These are phyloP conservation scores for Syrphus vitripennis DNA, from an alignment of 2,888 invertebrate genomes.

Conservation along the genomic window DNA sequence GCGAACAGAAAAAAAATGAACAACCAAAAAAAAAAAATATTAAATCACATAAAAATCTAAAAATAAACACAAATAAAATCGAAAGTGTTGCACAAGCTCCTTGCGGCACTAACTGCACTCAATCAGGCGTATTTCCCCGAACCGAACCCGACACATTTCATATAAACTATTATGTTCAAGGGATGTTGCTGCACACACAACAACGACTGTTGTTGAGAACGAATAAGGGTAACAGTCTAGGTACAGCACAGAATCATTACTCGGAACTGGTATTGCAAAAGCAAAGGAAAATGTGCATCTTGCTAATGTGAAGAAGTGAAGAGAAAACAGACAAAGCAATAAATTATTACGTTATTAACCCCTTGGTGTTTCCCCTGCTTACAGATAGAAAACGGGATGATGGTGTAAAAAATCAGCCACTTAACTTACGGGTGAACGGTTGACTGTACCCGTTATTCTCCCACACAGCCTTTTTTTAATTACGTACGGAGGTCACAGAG, in stretches of 20 bases:
- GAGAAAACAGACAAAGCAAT: slow-evolving; percentile 58
- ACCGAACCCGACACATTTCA: background rate
- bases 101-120: slow-evolving; percentile 57
- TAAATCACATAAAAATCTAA: slow-evolving; percentile 62
- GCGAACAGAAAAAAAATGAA: background rate
- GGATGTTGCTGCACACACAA: slow-evolving; percentile 18
- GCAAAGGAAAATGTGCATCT: background rate
- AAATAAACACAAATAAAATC: slow-evolving; percentile 61
- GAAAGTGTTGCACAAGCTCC: slow-evolving; percentile 56
- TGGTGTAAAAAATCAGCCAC: slow-evolving; percentile 64
- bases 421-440: slow-evolving; percentile 48
- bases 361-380: slow-evolving; percentile 24
- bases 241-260: background rate
- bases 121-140: slow-evolving; percentile 62
- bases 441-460: slow-evolving; percentile 21
- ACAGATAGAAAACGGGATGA: slow-evolving; percentile 21
- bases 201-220: too few species aligned
- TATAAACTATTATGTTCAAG: background rate
- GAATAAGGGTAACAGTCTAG: background rate
- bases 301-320: background rate
- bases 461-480: slow-evolving; percentile 45
- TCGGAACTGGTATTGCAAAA: background rate
- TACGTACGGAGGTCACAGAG: slow-evolving; percentile 25
- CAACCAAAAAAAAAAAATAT: slow-evolving; percentile 8
- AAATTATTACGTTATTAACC: slow-evolving; percentile 69